Conservation (phyloP, 35 echinoderm and acorn worm species). For the Chiridota heheva region DNA sequence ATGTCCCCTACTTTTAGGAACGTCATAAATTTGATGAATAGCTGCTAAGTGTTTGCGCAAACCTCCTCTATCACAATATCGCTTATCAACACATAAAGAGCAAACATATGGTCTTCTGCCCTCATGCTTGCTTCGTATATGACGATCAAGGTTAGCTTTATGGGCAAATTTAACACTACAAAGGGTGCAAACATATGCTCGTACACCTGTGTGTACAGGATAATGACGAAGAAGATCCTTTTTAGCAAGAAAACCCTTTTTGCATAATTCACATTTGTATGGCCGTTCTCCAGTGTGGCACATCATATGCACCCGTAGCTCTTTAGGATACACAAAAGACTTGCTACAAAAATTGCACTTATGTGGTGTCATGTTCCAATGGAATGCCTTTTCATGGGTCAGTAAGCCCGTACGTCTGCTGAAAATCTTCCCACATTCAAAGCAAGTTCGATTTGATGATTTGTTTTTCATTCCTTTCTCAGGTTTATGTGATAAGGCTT, state of each 20-base stretch:
- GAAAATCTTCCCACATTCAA: constrained; percentile 20
- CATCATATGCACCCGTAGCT: constrained; percentile 30
- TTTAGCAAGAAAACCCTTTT: constrained; percentile 37
- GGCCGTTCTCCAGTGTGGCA: constrained; percentile 35
- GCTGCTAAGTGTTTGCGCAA: constrained; percentile 40
- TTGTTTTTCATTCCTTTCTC: too few relatives aligned
- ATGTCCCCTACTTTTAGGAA: constrained; percentile 20
- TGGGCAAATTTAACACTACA: constrained; percentile 26
- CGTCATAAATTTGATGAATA: constrained; percentile 23
- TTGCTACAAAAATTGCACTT: constrained; percentile 41
- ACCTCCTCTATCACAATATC: constrained; percentile 41
- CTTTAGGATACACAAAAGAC: constrained; percentile 47
- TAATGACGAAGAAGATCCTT: constrained; percentile 34
- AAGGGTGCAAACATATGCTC: constrained; percentile 20
- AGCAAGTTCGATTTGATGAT: too few relatives aligned
- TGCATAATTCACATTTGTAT: constrained; percentile 30
- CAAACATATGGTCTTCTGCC: constrained; percentile 27
- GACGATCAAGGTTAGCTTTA: constrained; percentile 29
- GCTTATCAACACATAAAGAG: constrained; percentile 37
- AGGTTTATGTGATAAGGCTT: too few relatives aligned
- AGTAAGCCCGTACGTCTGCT: constrained; percentile 39
- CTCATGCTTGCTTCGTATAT: constrained; percentile 39
- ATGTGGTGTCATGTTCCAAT: constrained; percentile 24
- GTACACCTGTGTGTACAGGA: constrained; percentile 38
- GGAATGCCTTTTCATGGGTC: constrained; percentile 37